Evolutionary conservation across 2,797 vertebrate species (phyloP), one percentile per base, ranked within the genome.

Genomic region (Rhabdomys pumilio): DNA sequence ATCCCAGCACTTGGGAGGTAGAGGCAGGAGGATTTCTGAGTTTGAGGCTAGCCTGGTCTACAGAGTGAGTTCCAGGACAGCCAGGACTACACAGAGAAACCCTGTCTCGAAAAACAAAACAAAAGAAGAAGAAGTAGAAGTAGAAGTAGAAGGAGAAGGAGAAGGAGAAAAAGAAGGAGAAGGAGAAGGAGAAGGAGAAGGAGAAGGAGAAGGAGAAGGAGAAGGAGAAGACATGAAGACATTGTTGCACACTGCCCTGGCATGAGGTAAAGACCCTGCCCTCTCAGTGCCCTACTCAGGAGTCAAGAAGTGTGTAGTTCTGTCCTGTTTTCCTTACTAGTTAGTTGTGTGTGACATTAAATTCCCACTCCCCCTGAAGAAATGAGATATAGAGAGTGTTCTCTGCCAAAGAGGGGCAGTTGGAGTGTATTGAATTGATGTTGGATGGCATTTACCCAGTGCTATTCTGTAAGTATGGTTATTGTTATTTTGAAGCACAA

Each of bases 321-420:
- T 31, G 24, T 85, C 47, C 55, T 44, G 19, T 34, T 34, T 38
- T 15, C 29, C 57, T 31, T 26, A 15, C n/a, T 57, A 0, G 41
- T 13, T 57, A 0, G 47, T 10, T 41, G 41, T 55, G 47, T 7
- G 1, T 26, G 55, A 24, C 55, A 53, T 61, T 8, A 26, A 50
- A 38, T 31, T 72, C 10, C 85, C 41, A 12, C 50, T 22, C 17
- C 65, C 19, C 19, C 53, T 24, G 31, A 47, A 15, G 59, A 26
- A 15, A 69, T 34, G 29, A 2, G 53, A 14, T 4, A n/a, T 38
- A 79, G 13, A 79, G 15, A 0, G 0, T 24, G 29, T 7, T 34
- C 47, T 92, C 50, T 77, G 41, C 41, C 19, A 24, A 55, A 15
- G 10, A 31, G 41, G 47, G 34, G 34, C 31, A 31, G 1, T n/a